Conservation (phyloP, 2,888 invertebrate species). For the Antitype chi region DNA sequence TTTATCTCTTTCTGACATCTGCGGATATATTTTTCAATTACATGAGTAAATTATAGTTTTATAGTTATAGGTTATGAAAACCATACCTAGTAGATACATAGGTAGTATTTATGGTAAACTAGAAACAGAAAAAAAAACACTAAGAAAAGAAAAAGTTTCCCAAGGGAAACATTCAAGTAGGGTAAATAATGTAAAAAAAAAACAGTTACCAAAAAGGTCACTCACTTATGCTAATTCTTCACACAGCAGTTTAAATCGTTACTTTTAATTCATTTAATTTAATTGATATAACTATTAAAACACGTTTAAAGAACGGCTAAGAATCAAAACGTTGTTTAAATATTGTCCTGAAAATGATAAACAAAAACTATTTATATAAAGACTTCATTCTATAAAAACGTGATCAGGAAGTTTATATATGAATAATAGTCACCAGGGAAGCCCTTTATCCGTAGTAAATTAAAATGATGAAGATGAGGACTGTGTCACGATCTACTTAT, state of each 20-base stretch:
- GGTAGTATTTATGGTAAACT: background rate
- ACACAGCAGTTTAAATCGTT: background rate
- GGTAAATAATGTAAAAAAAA: background rate
- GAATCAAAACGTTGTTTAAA: background rate
- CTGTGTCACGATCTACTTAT: background rate
- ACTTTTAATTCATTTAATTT: background rate
- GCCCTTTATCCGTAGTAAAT: background rate
- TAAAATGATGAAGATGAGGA: background rate
- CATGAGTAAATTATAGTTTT: background rate
- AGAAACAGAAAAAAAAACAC: background rate
- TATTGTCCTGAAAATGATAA: background rate
- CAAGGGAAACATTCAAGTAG: too few relatives aligned
- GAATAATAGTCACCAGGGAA: background rate
- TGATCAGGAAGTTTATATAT: background rate
- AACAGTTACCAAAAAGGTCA: background rate
- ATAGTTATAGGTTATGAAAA: background rate
- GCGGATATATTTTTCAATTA: slow-evolving; percentile 3
- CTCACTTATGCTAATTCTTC: background rate
- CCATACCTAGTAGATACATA: background rate
- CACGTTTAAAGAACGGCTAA: background rate
- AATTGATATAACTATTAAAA: background rate
- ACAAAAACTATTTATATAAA: background rate
- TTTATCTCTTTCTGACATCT: slow-evolving; percentile 38
- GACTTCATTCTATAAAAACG: slow-evolving; percentile 7
- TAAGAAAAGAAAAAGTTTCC: too few relatives aligned